These are phyloP conservation scores for Eupithecia vulgata DNA, from an alignment of 2,888 invertebrate species.

Conservation along the genomic window DNA sequence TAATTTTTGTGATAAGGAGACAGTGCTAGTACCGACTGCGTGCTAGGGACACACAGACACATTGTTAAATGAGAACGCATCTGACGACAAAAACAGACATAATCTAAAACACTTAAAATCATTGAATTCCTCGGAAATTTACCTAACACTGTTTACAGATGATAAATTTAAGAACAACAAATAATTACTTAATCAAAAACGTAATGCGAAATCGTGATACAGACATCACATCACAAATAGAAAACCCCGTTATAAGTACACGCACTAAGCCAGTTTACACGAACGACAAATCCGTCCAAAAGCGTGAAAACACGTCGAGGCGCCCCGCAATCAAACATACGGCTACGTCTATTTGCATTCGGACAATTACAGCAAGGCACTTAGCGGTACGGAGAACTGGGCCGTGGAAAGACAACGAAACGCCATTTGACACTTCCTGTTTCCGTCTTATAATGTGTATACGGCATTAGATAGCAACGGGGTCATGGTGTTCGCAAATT, in stretches of 20 bases:
- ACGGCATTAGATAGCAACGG: conserved; percentile 52
- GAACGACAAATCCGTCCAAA: conserved; percentile 54
- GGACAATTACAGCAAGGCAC: conserved; percentile 80
- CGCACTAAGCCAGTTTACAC: conserved; percentile 54
- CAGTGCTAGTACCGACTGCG: conserved; percentile 2
- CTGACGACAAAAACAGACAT: background rate
- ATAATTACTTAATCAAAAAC: conserved; percentile 24
- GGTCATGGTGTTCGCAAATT: conserved; percentile 64
- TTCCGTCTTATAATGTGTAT: conserved; percentile 67
- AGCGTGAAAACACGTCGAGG: conserved; percentile 53
- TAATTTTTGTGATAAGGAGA: conserved; percentile 33
- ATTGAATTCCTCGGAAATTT: background rate
- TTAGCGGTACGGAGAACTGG: conserved; percentile 77
- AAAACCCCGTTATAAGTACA: conserved; percentile 61
- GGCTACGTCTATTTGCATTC: conserved; percentile 72
- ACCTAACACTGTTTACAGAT: conserved; percentile 4
- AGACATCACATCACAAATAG: conserved; percentile 49
- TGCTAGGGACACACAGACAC: conserved; percentile 8
- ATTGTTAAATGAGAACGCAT: background rate
- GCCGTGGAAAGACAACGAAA: conserved; percentile 79
- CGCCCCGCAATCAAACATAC: conserved; percentile 59
- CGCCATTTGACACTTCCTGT: conserved; percentile 82
- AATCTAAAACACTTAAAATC: background rate
- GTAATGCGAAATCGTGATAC: conserved; percentile 47
- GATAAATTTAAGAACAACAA: background rate